Evolutionary conservation across 2,113 vertebrate species (phyloP), one percentile per base, ranked within the genome.

Genomic region (Trematocara variabile): DNA sequence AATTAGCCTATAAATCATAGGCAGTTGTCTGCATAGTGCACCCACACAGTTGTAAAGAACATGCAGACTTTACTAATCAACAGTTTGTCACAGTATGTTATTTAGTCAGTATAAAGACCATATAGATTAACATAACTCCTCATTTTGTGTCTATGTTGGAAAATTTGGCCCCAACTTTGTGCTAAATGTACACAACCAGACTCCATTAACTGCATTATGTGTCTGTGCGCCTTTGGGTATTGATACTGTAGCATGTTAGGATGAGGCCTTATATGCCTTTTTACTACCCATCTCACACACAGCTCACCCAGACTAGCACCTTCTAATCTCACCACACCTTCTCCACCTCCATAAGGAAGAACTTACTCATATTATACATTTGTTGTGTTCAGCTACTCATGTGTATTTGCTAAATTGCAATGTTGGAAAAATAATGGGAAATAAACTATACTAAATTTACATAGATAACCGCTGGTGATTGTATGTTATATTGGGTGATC

Each of bases 1-100:
- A 93, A 80, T 90, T 89, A 87, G 41, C 83, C 70, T 78, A 88
- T 88, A 86, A 88, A 89, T 92, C 81, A 60, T 14, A 77, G 77
- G 80, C 30, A 77, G 55, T 22, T 68, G 53, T 50, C 48, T 70
- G 10, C 79, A 73, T 37, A 22, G 44, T 30, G n/a, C 56, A 81
- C 77, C n/a, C 46, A 48, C 16, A 50, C 73, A 82, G 3, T 8
- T 9, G n/a, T 70, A 48, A 58, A 25, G 11, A 55, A 44, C 48
- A 37, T 77, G 73, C 16, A 78, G 70, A 33, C 70, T 68, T 37
- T 14, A n/a, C 52, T 28, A 46, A 28, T 41, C 53, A 68, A 3
- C 46, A 77, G 70, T 46, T 28, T 28, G 41, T 50, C 16, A 7
- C 70, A 48, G 70, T 1, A 33, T 75, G 44, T 50, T 50, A 75